Percentiles rank a stretch among this genome's conserved stretches.
phyloP scores from a whole-genome alignment of 2,113 vertebrate species.

The Cavia aperea region DNA sequence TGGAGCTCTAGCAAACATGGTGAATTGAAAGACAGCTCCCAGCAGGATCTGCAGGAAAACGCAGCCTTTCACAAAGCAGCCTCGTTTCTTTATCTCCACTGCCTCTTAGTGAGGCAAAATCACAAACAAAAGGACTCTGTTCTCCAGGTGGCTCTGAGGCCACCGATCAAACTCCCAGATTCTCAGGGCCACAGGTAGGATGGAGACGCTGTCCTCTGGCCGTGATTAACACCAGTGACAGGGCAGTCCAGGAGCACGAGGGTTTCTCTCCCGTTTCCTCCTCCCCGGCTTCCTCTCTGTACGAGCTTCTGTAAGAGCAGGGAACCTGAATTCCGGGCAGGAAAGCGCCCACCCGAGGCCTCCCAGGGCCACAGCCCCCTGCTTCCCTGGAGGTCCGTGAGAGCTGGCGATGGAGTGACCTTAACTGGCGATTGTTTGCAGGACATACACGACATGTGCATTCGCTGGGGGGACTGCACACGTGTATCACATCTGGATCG shows the following conservation, averaged over 20 bases:
- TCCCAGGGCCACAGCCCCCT: not conserved
- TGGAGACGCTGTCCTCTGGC: not conserved
- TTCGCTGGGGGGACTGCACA: not conserved
- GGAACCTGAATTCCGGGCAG: not conserved
- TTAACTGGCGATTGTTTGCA: not conserved
- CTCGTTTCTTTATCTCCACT: not conserved
- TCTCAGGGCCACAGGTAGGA: constrained; percentile 11
- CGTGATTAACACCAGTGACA: constrained; percentile 64
- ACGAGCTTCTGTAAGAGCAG: not conserved
- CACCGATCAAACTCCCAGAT: constrained; percentile 46
- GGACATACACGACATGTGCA: not conserved
- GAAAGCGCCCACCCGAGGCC: not conserved
- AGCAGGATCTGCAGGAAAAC: constrained; percentile 31
- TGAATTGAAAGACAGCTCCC: constrained; percentile 57
- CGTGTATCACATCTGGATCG: not conserved
- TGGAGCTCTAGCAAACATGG: not conserved
- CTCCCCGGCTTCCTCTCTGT: not conserved
- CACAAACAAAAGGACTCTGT: constrained; percentile 19
- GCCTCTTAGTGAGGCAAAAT: constrained; percentile 11
- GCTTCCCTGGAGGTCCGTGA: not conserved
- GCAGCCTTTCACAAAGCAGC: constrained; percentile 56
- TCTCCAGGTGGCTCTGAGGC: constrained; percentile 1
- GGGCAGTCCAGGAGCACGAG: not conserved
- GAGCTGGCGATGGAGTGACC: not conserved
- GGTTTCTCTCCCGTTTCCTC: not conserved